These are phyloP conservation scores for Murina feae DNA, from an alignment of 2,113 vertebrate genomes.

Conservation along the genomic window DNA sequence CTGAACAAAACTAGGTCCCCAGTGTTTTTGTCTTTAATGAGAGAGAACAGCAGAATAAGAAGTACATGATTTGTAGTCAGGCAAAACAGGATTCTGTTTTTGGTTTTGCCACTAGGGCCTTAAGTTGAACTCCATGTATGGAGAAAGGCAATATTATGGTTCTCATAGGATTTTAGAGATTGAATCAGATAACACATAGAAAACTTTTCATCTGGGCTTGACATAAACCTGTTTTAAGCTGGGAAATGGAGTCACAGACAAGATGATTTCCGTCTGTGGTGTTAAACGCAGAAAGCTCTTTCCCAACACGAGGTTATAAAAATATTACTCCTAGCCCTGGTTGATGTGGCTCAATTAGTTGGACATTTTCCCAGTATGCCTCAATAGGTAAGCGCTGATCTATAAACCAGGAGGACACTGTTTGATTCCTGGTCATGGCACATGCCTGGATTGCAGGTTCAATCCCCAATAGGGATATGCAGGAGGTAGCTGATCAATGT, in stretches of 20 bases:
- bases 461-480: too few species aligned
- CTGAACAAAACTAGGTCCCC: neutral
- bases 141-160: neutral
- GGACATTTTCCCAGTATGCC: too few species aligned
- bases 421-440: too few species aligned
- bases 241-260: neutral
- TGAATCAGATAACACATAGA: neutral
- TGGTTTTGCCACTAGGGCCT: neutral
- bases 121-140: neutral
- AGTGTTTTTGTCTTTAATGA: neutral
- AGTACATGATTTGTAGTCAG: neutral
- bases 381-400: too few species aligned
- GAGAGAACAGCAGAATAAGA: neutral
- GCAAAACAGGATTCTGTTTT: neutral
- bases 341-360: too few species aligned
- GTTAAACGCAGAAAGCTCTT: neutral
- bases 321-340: neutral
- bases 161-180: neutral
- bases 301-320: neutral
- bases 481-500: too few species aligned
- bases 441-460: too few species aligned
- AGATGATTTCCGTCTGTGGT: neutral
- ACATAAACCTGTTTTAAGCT: neutral
- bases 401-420: too few species aligned
- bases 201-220: neutral